phyloP scores from a whole-genome alignment of 2,797 vertebrate species.

The Crossoptilon crossoptilon region DNA sequence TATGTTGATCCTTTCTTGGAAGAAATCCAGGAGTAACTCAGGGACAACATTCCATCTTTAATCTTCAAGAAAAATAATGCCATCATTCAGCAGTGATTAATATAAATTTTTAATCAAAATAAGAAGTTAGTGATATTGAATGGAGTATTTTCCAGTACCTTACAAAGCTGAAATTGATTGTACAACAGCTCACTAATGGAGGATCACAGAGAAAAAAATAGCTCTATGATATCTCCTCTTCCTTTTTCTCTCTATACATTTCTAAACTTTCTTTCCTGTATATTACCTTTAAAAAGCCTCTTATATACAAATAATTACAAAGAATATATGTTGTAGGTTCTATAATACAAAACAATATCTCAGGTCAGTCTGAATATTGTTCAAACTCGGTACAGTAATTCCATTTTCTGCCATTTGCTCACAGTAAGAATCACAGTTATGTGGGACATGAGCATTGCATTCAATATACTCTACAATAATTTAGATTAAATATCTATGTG shows the following conservation, averaged over 20 bases:
- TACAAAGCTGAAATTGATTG: background rate
- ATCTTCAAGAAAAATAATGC: constrained; percentile 1
- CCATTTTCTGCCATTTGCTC: background rate
- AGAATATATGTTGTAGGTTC: background rate
- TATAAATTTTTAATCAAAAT: background rate
- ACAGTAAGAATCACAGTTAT: background rate
- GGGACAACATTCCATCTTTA: background rate
- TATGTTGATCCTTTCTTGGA: background rate
- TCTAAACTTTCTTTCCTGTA: background rate
- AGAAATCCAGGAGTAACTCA: background rate
- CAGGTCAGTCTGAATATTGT: background rate
- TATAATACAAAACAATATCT: background rate
- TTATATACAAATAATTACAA: background rate
- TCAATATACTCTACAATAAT: background rate
- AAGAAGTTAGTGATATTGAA: background rate
- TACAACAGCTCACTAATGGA: background rate
- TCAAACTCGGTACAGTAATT: background rate
- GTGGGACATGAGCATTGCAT: background rate
- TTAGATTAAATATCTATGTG: background rate
- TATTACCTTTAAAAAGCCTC: background rate
- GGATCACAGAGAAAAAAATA: background rate
- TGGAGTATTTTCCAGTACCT: background rate
- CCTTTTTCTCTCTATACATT: background rate
- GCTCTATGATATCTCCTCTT: background rate
- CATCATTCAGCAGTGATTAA: background rate